Evolutionary conservation across 1,140 invertebrate genomes (phyloP).

Genomic region (Amphibalanus amphitrite): DNA sequence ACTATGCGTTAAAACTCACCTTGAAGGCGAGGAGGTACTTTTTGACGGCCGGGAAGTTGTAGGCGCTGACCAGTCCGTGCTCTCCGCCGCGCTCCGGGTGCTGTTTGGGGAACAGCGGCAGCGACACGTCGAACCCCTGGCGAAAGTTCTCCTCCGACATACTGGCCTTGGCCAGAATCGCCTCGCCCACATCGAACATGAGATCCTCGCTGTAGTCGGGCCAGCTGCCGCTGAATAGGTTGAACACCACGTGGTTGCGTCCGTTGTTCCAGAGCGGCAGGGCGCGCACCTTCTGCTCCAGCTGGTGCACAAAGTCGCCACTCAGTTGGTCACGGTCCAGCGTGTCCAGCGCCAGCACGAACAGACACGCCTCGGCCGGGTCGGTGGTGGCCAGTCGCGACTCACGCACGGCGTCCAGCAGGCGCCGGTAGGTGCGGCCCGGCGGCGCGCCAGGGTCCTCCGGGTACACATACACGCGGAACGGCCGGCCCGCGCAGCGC

Average conservation of each 20-base stretch:
- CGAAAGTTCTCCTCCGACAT: slow-evolving; percentile 70
- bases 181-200: slow-evolving; percentile 83
- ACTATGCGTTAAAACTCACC: too few species aligned
- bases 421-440: slow-evolving; percentile 76
- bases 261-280: slow-evolving; percentile 75
- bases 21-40: slow-evolving; percentile 90
- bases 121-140: slow-evolving; percentile 84
- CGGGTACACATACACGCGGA: slow-evolving; percentile 87
- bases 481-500: slow-evolving; percentile 54
- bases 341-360: slow-evolving; percentile 87
- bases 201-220: slow-evolving; percentile 88
- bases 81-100: slow-evolving; percentile 79
- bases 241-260: slow-evolving; percentile 92
- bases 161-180: slow-evolving; percentile 92
- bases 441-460: slow-evolving; percentile 45
- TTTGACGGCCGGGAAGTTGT: slow-evolving; percentile 70
- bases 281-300: slow-evolving; percentile 32
- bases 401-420: slow-evolving; percentile 72
- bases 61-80: slow-evolving; percentile 53
- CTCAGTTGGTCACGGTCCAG: slow-evolving; percentile 81
- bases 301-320: slow-evolving; percentile 75
- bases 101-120: slow-evolving; percentile 90
- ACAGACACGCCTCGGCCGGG: slow-evolving; percentile 80
- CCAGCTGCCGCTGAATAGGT: slow-evolving; percentile 97
- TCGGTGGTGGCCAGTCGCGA: slow-evolving; percentile 81